phyloP scores from a whole-genome alignment of 2,888 invertebrate genomes.

The Dione vanillae region DNA sequence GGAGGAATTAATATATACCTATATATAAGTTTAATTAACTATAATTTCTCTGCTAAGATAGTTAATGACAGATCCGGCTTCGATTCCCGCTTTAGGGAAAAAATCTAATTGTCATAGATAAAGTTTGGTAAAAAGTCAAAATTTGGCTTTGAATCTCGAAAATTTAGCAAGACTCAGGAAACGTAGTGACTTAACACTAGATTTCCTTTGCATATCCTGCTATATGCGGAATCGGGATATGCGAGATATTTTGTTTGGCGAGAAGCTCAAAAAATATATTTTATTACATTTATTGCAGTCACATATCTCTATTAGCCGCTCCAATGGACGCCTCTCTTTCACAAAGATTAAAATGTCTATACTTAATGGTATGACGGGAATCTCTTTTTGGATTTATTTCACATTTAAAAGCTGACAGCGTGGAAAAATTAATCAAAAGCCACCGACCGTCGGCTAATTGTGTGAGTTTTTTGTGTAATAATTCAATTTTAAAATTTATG shows the following conservation, averaged over 20 bases:
- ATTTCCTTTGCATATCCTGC: neutral
- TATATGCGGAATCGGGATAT: too few species aligned
- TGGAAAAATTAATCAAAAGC: constrained; percentile 12
- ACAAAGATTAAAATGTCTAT: constrained; percentile 23
- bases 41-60: too few species aligned
- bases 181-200: neutral
- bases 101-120: too few species aligned
- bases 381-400: constrained; percentile 28
- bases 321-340: constrained; percentile 15
- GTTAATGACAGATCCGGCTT: too few species aligned
- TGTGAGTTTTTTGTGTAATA: constrained; percentile 8
- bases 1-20: too few species aligned
- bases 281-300: constrained; percentile 9
- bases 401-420: constrained; percentile 14
- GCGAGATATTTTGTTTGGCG: too few species aligned
- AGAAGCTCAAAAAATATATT: neutral
- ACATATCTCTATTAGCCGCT: constrained; percentile 18
- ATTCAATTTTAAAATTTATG: constrained; percentile 3
- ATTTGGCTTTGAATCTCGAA: neutral
- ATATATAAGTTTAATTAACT: too few species aligned
- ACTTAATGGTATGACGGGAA: constrained; percentile 22
- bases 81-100: too few species aligned
- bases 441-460: neutral
- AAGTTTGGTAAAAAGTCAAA: too few species aligned
- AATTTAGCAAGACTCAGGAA: neutral